phyloP scores from a whole-genome alignment of 1,140 invertebrate species.

The Orius laevigatus region DNA sequence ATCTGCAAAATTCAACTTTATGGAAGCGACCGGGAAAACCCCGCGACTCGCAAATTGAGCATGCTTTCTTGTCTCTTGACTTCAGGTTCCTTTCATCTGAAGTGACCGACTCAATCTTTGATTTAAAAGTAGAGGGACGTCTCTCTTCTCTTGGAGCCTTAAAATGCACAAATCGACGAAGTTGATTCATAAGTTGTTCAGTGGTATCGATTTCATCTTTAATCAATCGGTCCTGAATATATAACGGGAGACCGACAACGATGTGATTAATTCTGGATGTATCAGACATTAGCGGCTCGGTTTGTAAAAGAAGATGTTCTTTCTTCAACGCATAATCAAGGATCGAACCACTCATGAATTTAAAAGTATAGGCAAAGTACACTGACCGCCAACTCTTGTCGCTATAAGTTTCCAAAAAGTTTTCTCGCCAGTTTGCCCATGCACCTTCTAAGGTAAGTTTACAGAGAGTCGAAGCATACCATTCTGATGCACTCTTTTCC shows the following conservation, averaged over 20 bases:
- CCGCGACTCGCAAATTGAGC: neutral
- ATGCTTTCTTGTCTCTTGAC: neutral
- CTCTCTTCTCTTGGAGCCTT: neutral
- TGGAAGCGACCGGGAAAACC: neutral
- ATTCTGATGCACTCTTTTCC: neutral
- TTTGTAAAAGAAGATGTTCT: constrained; percentile 20
- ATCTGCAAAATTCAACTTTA: neutral
- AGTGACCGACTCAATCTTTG: neutral
- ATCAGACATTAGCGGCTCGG: constrained; percentile 9
- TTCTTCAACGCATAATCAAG: constrained; percentile 25
- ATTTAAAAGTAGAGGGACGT: neutral
- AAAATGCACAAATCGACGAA: constrained; percentile 11
- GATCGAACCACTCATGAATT: constrained; percentile 22
- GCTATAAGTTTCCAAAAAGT: neutral
- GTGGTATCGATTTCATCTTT: constrained; percentile 19
- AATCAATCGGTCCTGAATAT: constrained; percentile 21
- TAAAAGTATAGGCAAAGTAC: constrained; percentile 24
- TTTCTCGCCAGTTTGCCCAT: neutral
- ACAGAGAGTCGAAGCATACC: neutral
- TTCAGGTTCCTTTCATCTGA: neutral
- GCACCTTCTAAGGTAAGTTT: neutral
- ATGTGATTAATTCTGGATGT: constrained; percentile 22
- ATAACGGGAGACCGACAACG: constrained; percentile 21
- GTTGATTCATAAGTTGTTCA: constrained; percentile 6
- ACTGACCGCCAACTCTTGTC: constrained; percentile 22